phyloP scores from a whole-genome alignment of 2,797 vertebrate genomes.

The Oophaga sylvatica region DNA sequence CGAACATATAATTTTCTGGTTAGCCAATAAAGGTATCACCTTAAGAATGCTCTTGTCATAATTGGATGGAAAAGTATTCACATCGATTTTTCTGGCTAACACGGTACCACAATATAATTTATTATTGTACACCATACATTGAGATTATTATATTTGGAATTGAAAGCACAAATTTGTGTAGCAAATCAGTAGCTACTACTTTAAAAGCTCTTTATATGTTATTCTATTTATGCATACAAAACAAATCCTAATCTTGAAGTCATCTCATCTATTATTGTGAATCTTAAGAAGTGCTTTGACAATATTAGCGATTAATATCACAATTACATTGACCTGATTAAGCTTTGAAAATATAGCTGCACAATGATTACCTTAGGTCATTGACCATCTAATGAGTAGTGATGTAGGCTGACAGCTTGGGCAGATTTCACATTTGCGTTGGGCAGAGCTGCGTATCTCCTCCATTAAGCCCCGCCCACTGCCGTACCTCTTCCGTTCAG shows the following conservation, averaged over 20 bases:
- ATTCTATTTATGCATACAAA: background rate
- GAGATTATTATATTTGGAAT: background rate
- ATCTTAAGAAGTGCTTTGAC: constrained; percentile 11
- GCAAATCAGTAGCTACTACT: background rate
- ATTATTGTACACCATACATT: too few species aligned
- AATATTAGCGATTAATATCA: constrained; percentile 25
- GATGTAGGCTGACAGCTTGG: constrained; percentile 12
- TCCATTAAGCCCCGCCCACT: too few species aligned
- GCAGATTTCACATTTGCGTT: too few species aligned
- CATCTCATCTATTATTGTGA: background rate
- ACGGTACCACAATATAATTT: too few species aligned
- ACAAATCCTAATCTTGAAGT: background rate
- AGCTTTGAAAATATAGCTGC: constrained; percentile 17
- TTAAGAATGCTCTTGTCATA: too few species aligned
- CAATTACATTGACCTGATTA: constrained; percentile 39
- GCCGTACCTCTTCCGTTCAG: too few species aligned
- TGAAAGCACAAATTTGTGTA: background rate
- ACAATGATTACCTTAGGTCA: constrained; percentile 9
- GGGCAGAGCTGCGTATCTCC: too few species aligned
- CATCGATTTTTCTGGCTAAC: too few species aligned
- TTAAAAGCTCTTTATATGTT: background rate
- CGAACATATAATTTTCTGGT: too few species aligned
- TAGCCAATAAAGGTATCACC: too few species aligned
- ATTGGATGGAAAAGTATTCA: too few species aligned
- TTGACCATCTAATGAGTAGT: constrained; percentile 26